Evolutionary conservation across 2,888 invertebrate genomes (phyloP), one percentile per base, ranked within the genome.

Genomic region (Microlaimidae sp.): DNA sequence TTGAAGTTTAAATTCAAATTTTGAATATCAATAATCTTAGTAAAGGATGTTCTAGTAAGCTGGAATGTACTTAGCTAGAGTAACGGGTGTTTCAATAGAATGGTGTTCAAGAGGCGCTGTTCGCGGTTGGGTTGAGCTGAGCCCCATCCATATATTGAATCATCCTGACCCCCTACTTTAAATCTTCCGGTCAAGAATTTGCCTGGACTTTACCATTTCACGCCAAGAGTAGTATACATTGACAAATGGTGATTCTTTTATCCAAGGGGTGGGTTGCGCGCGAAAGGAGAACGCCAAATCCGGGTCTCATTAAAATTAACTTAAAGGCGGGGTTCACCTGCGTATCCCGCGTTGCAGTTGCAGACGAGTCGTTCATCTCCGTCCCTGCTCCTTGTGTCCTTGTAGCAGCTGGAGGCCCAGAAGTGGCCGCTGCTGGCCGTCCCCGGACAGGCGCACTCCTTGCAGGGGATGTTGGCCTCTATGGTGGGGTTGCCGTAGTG

Each of bases 401-500:
- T 71, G 53, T 82, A 80, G 71, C 97, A 97, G 28, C 82, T 80
- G 61, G 84, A 80, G 2, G 95, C 92, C 70, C 83, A 85, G 56
- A 90, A 82, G 72, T 87, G 81, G 55, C 85, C 82, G 62, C 86
- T 81, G 60, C 81, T 78, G 57, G 79, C 76, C 0, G 85, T 80
- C 59, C 88, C 90, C 17, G 95, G 95, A 71, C 95, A 97, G 40
- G 89, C 88, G 69, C 95, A 97, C 21, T 86, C 78, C 60, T 89
- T 79, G 71, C 95, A 97, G 10, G 88, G 82, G 61, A 93, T 87
- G 66, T 87, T 84, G 49, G 83, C 78, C 47, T 85, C 87, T 51
- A 89, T 77, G 59, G 85, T 77, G 0, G 95, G 95, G 75, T 97
- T 89, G 5, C 97, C 95, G 69, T 95, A 95, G 72, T 80, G 92